These are phyloP conservation scores for Dipodomys spectabilis DNA, from an alignment of 2,113 vertebrate genomes.

Conservation along the genomic window DNA sequence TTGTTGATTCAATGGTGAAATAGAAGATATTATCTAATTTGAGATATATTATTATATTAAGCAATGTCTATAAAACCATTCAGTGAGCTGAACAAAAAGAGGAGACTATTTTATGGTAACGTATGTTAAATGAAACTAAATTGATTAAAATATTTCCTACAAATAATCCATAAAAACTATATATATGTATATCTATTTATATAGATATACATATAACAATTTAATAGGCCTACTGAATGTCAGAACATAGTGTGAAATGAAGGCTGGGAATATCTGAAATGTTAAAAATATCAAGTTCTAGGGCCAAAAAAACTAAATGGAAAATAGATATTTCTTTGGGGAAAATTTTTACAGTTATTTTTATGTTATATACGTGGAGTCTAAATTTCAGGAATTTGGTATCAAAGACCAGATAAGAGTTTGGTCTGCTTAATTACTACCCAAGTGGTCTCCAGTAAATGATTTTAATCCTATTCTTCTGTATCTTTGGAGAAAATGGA, in stretches of 20 bases:
- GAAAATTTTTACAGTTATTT: background rate
- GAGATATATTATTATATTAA: background rate
- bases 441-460: background rate
- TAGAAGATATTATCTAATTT: background rate
- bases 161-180: background rate
- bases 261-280: background rate
- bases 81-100: background rate
- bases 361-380: background rate
- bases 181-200: too few relatives aligned
- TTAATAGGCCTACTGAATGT: background rate
- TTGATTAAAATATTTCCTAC: conserved; percentile 27
- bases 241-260: background rate
- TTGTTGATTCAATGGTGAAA: background rate
- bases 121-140: background rate
- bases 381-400: background rate
- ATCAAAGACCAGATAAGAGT: background rate
- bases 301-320: background rate
- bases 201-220: too few relatives aligned
- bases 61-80: conserved; percentile 14
- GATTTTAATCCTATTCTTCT: background rate
- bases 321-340: conserved; percentile 25
- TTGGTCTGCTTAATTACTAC: background rate
- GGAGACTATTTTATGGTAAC: background rate
- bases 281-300: background rate
- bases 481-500: background rate